phyloP scores from a whole-genome alignment of 92 coral and sea anemone species.

The Epizoanthus illoricatus region DNA sequence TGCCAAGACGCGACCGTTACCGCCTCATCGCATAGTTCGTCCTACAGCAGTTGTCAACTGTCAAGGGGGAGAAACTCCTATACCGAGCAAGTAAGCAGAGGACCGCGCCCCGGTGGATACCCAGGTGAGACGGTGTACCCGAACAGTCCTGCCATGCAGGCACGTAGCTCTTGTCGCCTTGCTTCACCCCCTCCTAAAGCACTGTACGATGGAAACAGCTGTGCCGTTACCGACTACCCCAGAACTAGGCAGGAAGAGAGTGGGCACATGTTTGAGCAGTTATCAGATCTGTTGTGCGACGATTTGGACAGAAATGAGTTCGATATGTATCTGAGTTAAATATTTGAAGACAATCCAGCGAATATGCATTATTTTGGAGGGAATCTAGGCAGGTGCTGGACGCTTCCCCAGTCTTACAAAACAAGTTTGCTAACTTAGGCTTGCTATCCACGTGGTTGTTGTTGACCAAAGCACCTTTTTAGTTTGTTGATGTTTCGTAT shows the following conservation, averaged over 20 bases:
- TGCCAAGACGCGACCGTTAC: conserved; percentile 1
- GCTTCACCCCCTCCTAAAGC: conserved; percentile 49
- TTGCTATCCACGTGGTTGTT: too few species aligned
- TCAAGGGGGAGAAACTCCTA: not conserved
- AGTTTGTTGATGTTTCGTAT: too few species aligned
- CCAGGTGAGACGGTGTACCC: conserved; percentile 15
- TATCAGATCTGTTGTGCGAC: conserved; percentile 84
- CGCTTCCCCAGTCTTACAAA: too few species aligned
- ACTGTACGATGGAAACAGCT: conserved; percentile 36
- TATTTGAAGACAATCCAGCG: too few species aligned
- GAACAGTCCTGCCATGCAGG: conserved; percentile 9
- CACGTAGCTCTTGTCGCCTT: conserved; percentile 76
- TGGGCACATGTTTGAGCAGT: conserved; percentile 77
- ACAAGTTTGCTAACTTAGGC: too few species aligned
- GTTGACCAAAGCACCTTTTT: too few species aligned
- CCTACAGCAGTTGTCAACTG: conserved; percentile 26
- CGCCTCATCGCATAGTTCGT: not conserved
- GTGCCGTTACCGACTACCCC: conserved; percentile 10
- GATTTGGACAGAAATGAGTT: conserved; percentile 92
- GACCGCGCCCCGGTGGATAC: conserved; percentile 15
- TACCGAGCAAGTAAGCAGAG: conserved; percentile 1
- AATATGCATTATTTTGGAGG: too few species aligned
- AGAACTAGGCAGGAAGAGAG: conserved; percentile 42
- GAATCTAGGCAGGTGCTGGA: too few species aligned
- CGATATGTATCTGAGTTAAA: conserved; percentile 77